Evolutionary conservation across 2,797 vertebrate genomes (phyloP), one percentile per base, ranked within the genome.

Genomic region (Fistularia tabacaria): DNA sequence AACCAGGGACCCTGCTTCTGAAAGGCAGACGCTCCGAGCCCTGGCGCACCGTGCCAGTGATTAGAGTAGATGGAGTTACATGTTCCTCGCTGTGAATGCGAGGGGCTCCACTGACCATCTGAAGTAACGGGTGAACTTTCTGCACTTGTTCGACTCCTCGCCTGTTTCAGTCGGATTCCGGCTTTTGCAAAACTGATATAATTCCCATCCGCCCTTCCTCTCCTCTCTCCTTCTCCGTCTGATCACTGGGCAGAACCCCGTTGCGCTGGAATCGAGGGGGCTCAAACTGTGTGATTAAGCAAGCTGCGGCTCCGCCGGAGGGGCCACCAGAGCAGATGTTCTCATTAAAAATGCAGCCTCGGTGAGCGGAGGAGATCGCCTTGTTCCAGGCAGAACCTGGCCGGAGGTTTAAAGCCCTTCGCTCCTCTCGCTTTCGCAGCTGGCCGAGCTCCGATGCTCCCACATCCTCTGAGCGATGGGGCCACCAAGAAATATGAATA

Each of bases 321-420:
- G 25, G 81, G 84, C 83, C 82, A 87, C 80, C 76, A 68, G 82
- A 91, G 88, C 91, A 92, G 90, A 89, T 91, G 90, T 89, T 90
- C 87, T 92, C 88, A 90, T 91, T 88, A 91, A 92, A 91, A 89
- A 92, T 91, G 89, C 87, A 91, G 84, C 77, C 86, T 79, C 75
- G 82, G 75, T 71, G 82, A 85, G 79, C 73, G 80, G 86, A 85
- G 76, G 79, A 86, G 86, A 87, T 86, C 86, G 79, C 79, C 81
- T 85, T 83, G 71, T 87, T 87, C 80, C 81, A 87, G 82, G 76
- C 80, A 87, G 80, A 86, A 89, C 85, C 86, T 86, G 85, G 88
- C 83, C 74, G 79, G 84, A 81, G 80, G 84, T 90, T 90, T 88
- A 85, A 85, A 87, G 85, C 81, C 77, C 10, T 84, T 88, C 80